Base-by-base conservation (phyloP, 2,797 vertebrate genomes). In the Hybognathus amarus region DNA sequence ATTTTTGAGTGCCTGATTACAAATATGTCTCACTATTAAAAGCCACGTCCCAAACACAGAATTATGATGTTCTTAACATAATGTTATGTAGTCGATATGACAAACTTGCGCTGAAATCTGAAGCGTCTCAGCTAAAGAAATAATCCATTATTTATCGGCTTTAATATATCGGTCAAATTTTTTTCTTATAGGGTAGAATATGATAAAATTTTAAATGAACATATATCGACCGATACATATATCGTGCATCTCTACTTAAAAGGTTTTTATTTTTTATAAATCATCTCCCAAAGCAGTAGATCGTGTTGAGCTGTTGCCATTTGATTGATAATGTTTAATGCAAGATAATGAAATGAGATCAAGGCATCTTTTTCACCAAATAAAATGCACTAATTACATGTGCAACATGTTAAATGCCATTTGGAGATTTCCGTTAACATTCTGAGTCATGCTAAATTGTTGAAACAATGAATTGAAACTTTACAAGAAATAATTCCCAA, bases 171-270 rank as follows among this genome's bases (percentile, higher is more conserved):
- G 0, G 12, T 0, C 45, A 1, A 5, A 5, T 47, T 45, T 5
- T 47, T 45, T 5, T 47, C 1, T 47, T 5, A 47, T 1, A 0
- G 13, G 45, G 45, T 0, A 0, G 45, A 15, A 13, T 0, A 45
- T 0, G 4, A 45, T 15, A 5, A 47, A 13, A 47, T 15, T 15
- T 15, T 5, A 47, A 15, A 47, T 5, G 0, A 4, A 15, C 45
- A 5, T 15, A 45, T 15, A 45, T 45, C 45, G 12, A 1, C 12
- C 13, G 4, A 45, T 45, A 13, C 13, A 1, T 45, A 45, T 45
- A 5, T 15, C 4, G 4, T 47, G 13, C 45, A 47, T 47, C 12
- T 1, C 45, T 15, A 13, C 4, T 47, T 15, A 15, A 50, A 45
- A 45, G 22, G 1, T 2, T 13, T 9, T 24, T n/a, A 2, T 24